phyloP scores from a whole-genome alignment of 2,888 invertebrate genomes.

The Xestia xanthographa region DNA sequence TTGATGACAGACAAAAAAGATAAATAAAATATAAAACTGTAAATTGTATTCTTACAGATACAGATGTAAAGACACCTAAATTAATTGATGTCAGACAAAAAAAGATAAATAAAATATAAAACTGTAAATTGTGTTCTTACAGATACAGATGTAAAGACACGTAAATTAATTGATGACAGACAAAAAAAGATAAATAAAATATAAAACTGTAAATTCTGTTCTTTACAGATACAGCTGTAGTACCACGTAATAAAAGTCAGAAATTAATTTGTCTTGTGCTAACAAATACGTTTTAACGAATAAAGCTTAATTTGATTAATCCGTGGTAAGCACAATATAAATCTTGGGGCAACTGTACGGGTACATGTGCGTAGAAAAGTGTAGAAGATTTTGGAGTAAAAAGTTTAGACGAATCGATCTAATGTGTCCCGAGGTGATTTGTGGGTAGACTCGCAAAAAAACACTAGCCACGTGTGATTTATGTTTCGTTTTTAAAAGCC shows the following conservation, averaged over 20 bases:
- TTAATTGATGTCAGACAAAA: conserved; percentile 43
- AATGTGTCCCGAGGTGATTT: neutral
- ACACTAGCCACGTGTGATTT: conserved; percentile 4
- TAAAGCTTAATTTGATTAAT: conserved; percentile 78
- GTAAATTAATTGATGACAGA: neutral
- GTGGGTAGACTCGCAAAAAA: conserved; percentile 7
- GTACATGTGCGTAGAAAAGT: conserved; percentile 57
- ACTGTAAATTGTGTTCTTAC: conserved; percentile 47
- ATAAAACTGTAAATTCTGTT: conserved; percentile 41
- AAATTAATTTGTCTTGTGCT: conserved; percentile 74
- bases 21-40: conserved; percentile 40
- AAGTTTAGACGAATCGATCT: neutral
- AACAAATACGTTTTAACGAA: conserved; percentile 73
- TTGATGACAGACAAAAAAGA: conserved; percentile 40
- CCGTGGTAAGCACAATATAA: conserved; percentile 69
- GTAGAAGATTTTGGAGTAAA: conserved; percentile 10
- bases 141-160: conserved; percentile 57
- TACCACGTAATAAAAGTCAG: conserved; percentile 65
- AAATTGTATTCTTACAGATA: conserved; percentile 48
- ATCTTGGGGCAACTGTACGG: conserved; percentile 65
- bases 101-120: conserved; percentile 34
- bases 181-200: conserved; percentile 26
- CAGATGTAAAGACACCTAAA: conserved; percentile 44
- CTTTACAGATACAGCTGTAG: conserved; percentile 53
- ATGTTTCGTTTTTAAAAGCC: conserved; percentile 22